These are phyloP conservation scores for Falco rusticolus DNA, from an alignment of 2,797 vertebrate species.

Conservation along the genomic window DNA sequence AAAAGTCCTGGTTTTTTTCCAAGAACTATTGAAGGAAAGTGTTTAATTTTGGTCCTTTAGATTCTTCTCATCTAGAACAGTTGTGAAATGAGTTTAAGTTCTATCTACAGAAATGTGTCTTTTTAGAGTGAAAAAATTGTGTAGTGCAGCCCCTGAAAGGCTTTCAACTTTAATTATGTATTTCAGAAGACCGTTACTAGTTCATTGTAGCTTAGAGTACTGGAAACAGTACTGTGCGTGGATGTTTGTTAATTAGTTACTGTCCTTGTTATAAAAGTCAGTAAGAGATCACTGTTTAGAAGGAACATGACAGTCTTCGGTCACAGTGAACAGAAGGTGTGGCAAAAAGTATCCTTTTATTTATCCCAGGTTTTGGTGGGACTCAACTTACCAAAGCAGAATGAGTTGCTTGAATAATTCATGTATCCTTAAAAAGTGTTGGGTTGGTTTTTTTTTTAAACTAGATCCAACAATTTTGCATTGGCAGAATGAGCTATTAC, in stretches of 20 bases:
- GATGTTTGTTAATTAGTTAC: not conserved
- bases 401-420: not conserved
- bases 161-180: not conserved
- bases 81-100: not conserved
- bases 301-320: not conserved
- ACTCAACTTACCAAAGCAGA: not conserved
- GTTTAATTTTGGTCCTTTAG: not conserved
- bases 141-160: not conserved
- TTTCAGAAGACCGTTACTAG: not conserved
- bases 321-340: not conserved
- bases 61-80: not conserved
- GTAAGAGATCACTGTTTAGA: not conserved
- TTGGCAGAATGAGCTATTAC: not conserved
- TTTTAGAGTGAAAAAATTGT: not conserved
- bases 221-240: not conserved
- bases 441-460: not conserved
- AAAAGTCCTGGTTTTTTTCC: fast-evolving
- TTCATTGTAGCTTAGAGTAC: not conserved
- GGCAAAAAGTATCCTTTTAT: not conserved
- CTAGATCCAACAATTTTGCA: not conserved
- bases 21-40: not conserved
- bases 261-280: not conserved
- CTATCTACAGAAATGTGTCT: not conserved
- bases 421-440: not conserved
- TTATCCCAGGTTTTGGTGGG: not conserved